These are phyloP conservation scores for Gonioctena quinquepunctata DNA, from an alignment of 1,140 invertebrate species.

Conservation along the genomic window DNA sequence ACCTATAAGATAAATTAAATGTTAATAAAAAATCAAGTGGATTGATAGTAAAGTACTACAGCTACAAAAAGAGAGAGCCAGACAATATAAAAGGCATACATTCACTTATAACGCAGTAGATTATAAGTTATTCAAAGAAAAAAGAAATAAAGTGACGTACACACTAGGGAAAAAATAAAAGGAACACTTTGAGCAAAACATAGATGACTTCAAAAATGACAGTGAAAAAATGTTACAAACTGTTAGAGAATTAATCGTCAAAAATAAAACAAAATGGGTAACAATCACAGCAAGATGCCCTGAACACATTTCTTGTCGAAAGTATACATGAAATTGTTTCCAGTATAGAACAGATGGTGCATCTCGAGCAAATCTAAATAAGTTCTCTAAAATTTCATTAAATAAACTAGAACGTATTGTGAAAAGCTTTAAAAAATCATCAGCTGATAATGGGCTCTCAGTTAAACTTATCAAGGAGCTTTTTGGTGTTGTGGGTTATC, in stretches of 20 bases:
- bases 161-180: too few species aligned
- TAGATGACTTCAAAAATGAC: conserved; percentile 6
- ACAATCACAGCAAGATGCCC: too few species aligned
- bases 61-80: background rate
- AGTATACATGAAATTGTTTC: conserved; percentile 1
- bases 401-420: too few species aligned
- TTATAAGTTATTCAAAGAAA: conserved; percentile 11
- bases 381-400: too few species aligned
- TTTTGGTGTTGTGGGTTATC: too few species aligned
- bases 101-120: background rate
- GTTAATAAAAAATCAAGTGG: background rate
- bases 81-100: conserved; percentile 16
- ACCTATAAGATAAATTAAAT: conserved; percentile 4
- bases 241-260: conserved; percentile 7
- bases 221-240: conserved; percentile 22
- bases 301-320: too few species aligned
- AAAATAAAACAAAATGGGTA: too few species aligned
- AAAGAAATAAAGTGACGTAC: conserved; percentile 18
- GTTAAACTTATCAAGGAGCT: too few species aligned
- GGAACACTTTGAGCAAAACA: conserved; percentile 16
- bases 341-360: background rate
- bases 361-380: too few species aligned
- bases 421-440: too few species aligned
- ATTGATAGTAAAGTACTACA: conserved; percentile 1
- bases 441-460: too few species aligned